These are phyloP conservation scores for Pelochelys cantorii DNA, from an alignment of 2,797 vertebrate genomes.

Conservation along the genomic window DNA sequence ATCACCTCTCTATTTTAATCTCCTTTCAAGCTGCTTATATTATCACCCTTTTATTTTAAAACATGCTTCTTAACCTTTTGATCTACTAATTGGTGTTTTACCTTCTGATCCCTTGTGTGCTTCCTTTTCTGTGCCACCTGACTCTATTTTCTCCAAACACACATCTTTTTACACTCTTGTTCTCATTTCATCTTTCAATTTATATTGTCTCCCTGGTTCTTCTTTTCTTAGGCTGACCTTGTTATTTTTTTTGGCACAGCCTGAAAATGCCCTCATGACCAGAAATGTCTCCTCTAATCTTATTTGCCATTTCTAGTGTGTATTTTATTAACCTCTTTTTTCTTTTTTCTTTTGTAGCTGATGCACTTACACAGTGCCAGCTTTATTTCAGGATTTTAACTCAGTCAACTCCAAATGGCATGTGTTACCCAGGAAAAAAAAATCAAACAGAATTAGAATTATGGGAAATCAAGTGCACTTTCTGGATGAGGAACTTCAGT, in stretches of 20 bases:
- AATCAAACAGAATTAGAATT: slow-evolving; percentile 56
- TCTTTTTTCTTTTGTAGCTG: slow-evolving; percentile 32
- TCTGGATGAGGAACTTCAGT: slow-evolving; percentile 66
- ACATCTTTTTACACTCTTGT: neutral
- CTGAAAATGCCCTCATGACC: slow-evolving; percentile 36
- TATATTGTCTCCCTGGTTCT: neutral
- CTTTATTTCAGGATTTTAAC: slow-evolving; percentile 55
- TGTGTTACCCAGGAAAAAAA: slow-evolving; percentile 45
- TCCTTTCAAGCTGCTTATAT: slow-evolving; percentile 35
- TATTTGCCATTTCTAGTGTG: slow-evolving; percentile 47
- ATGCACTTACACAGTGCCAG: neutral
- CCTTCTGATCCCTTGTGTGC: neutral
- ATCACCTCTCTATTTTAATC: slow-evolving; percentile 27
- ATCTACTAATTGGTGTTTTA: slow-evolving; percentile 52
- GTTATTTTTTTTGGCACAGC: neutral
- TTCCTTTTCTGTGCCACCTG: neutral
- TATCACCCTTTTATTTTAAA: slow-evolving; percentile 43
- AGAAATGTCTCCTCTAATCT: slow-evolving; percentile 39
- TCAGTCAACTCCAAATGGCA: slow-evolving; percentile 51
- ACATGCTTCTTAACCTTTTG: slow-evolving; percentile 37
- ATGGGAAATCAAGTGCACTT: slow-evolving; percentile 57
- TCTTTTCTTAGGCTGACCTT: slow-evolving; percentile 28
- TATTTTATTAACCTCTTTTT: slow-evolving; percentile 54
- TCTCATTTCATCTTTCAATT: slow-evolving; percentile 31
- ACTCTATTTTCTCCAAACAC: neutral